Evolutionary conservation across 2,888 invertebrate species (phyloP).

Genomic region (Lasioglossum oenotherae): DNA sequence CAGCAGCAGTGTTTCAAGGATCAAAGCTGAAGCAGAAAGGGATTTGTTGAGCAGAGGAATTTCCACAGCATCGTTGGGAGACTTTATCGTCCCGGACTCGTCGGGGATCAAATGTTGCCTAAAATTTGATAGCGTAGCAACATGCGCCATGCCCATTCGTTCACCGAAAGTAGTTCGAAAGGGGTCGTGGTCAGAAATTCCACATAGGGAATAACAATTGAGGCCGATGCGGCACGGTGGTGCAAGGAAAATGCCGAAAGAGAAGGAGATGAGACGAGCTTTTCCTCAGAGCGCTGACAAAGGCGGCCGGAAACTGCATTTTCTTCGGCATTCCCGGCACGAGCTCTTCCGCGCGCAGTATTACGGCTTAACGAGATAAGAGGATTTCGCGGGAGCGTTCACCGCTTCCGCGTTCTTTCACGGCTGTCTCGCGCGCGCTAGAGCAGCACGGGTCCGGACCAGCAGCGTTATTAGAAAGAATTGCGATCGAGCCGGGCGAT

Average conservation of each 20-base stretch:
- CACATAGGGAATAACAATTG: background rate
- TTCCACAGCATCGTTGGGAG: background rate
- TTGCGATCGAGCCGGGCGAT: background rate
- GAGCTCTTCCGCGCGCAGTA: constrained; percentile 9
- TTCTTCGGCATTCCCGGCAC: constrained; percentile 30
- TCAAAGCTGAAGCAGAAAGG: background rate
- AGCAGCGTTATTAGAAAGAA: constrained; percentile 15
- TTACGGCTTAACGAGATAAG: constrained; percentile 39
- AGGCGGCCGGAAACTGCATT: constrained; percentile 29
- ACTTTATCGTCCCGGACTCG: background rate
- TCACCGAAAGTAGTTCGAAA: background rate
- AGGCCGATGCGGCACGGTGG: background rate
- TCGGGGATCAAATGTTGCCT: background rate
- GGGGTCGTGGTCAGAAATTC: background rate
- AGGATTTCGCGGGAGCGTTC: constrained; percentile 39
- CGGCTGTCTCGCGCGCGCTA: background rate
- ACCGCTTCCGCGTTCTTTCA: constrained; percentile 34
- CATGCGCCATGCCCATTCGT: background rate
- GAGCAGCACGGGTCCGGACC: background rate
- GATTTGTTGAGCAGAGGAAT: background rate
- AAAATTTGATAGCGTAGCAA: background rate
- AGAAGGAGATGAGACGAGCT: background rate
- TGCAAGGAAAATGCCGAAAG: background rate
- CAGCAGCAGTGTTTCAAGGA: background rate
- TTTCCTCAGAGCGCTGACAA: background rate